Evolutionary conservation across 35 echinoderm and acorn worm species (phyloP).

Genomic region (Apostichopus californicus): DNA sequence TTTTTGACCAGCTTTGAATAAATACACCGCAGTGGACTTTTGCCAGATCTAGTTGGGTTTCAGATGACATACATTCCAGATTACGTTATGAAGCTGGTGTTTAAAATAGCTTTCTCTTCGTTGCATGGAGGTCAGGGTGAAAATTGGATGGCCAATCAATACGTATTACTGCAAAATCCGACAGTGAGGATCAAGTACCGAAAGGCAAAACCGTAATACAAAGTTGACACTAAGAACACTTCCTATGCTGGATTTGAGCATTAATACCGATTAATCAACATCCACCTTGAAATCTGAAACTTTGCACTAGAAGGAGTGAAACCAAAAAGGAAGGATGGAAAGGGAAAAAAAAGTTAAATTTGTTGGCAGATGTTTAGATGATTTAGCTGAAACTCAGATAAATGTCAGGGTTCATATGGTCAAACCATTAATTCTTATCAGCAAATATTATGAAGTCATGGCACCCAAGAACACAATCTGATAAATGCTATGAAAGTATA

Average conservation of each 20-base stretch:
- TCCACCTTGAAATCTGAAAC: not conserved
- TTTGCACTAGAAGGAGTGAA: not conserved
- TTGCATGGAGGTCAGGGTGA: not conserved
- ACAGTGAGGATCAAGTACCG: too few relatives aligned
- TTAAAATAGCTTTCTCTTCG: too few relatives aligned
- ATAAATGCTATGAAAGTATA: too few relatives aligned
- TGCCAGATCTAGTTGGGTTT: too few relatives aligned
- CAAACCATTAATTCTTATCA: not conserved
- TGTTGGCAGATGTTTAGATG: not conserved
- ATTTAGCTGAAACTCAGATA: not conserved
- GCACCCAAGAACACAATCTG: not conserved
- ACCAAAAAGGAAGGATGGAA: not conserved
- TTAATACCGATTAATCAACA: not conserved
- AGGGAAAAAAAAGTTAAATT: not conserved
- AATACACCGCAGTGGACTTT: too few relatives aligned
- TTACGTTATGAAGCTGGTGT: too few relatives aligned
- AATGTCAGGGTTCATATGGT: not conserved
- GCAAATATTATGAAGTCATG: not conserved
- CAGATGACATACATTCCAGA: too few relatives aligned
- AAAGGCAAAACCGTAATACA: too few relatives aligned
- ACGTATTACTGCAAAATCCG: not conserved
- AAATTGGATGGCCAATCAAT: not conserved
- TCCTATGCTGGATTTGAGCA: too few relatives aligned
- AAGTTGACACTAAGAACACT: too few relatives aligned
- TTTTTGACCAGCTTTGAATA: too few relatives aligned